Evolutionary conservation across 2,888 invertebrate species (phyloP), one percentile per base, ranked within the genome.

Genomic region (Brachypalpus laphriformis): DNA sequence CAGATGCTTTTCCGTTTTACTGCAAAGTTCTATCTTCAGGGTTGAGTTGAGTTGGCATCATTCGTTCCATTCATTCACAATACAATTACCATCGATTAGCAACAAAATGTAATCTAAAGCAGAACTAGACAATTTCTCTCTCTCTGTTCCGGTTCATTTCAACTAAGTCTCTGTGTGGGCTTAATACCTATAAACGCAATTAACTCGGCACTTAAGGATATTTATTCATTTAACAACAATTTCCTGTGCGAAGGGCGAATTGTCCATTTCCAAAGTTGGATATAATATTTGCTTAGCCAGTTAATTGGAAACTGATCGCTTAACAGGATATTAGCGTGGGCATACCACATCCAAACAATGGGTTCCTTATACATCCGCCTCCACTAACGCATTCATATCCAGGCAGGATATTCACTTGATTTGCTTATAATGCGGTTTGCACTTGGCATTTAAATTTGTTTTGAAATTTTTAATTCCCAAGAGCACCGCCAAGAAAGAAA

Each of bases 201-300:
- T 31, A 28, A 54, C 31, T 54, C 31, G 31, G 31, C 31, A 3
- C 28, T 54, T 54, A 16, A 54, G 28, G 31, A 54, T 31, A 18
- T 56, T 56, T 56, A 14, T 31, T n/a, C 20, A n/a, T 20, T 57
- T 37, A 37, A 57, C 34, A 57, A 57, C n/a, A 57, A 57, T 57
- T 34, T 57, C 57, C 57, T 18, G 18, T 37, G 11, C 20, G 11
- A 18, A 11, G 34, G 18, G 11, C 20, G 34, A 37, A 8, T 37
- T 18, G 3, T 11, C 34, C 56, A 25, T 16, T 37, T 37, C 14
- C 37, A n/a, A n/a, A 11, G 40, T 14, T 40, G 25, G 25, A 14
- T 20, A 37, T 5, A 31, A 34, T 16, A 34, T 31, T 18, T 34
- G 9, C 7, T 20, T 18, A 1, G 0, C 20, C 1, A n/a, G 6